phyloP scores from a whole-genome alignment of 2,113 vertebrate species.

The Eclectus roratus region DNA sequence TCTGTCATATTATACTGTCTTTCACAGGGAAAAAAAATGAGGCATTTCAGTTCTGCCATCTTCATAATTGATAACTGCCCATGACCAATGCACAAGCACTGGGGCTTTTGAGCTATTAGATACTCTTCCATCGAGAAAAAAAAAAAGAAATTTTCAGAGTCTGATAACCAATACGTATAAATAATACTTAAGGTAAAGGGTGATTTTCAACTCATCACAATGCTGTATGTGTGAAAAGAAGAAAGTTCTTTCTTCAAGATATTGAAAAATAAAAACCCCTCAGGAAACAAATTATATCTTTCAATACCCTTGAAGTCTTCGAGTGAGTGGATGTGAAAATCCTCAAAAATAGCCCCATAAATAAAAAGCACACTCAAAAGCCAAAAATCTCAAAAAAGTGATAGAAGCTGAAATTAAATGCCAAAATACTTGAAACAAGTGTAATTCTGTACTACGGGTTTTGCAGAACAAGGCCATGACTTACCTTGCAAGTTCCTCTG shows the following conservation, averaged over 20 bases:
- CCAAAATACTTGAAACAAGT: background rate
- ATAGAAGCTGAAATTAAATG: background rate
- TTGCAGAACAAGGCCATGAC: background rate
- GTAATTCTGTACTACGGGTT: accelerated
- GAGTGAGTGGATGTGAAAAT: background rate
- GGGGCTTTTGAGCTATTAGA: background rate
- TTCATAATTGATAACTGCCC: background rate
- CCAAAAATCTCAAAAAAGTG: background rate
- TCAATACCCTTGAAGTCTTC: background rate
- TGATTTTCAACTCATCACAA: background rate
- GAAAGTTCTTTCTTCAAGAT: background rate
- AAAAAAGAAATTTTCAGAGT: background rate
- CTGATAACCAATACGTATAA: background rate
- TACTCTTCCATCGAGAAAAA: background rate
- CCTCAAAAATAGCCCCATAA: background rate
- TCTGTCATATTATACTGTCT: background rate
- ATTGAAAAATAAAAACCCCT: background rate
- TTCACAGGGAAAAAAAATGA: background rate
- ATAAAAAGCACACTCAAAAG: background rate
- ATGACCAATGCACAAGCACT: background rate
- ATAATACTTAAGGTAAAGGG: background rate
- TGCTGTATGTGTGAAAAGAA: background rate
- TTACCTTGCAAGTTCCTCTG: conserved; percentile 90
- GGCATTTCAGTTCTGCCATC: background rate
- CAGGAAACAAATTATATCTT: background rate